These are phyloP conservation scores for Dysdera silvatica DNA, from an alignment of 1,140 invertebrate genomes.

Conservation along the genomic window DNA sequence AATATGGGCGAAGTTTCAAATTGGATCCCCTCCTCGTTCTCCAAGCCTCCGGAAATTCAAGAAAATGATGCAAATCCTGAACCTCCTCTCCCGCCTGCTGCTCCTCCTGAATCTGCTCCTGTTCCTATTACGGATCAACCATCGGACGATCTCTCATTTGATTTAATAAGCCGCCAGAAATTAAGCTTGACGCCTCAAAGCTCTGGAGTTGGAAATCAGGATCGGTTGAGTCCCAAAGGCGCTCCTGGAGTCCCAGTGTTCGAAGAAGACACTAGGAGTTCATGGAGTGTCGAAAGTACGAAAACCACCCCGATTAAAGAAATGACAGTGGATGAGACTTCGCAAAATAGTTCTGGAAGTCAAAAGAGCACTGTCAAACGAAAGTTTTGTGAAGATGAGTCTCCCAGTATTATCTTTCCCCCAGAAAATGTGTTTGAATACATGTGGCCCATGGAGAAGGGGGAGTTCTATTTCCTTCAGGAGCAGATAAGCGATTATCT, in stretches of 20 bases:
- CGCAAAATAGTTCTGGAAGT: conserved; percentile 6
- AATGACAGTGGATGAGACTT: conserved; percentile 2
- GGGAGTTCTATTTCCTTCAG: conserved; percentile 74
- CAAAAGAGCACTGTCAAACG: conserved; percentile 3
- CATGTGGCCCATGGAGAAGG: conserved; percentile 67
- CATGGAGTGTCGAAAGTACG: conserved; percentile 22
- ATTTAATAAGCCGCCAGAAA: conserved; percentile 18
- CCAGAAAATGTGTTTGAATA: conserved; percentile 81
- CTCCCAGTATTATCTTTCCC: neutral
- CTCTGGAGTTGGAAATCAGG: neutral
- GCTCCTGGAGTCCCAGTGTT: conserved; percentile 10
- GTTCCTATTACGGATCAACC: conserved; percentile 3
- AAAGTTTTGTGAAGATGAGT: conserved; percentile 15
- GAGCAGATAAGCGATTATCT: conserved; percentile 88
- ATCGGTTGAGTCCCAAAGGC: neutral
- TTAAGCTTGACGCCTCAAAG: neutral
- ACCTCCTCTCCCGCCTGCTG: conserved; percentile 4
- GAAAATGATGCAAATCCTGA: conserved; percentile 18
- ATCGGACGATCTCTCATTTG: conserved; percentile 21
- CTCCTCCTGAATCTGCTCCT: conserved; percentile 7
- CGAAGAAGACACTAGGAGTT: conserved; percentile 33
- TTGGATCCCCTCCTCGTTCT: conserved; percentile 25
- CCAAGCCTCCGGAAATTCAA: neutral
- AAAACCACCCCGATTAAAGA: conserved; percentile 8
- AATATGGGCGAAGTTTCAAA: no score